Conservation (phyloP, 1,140 invertebrate genomes). For the Macrobrachium nipponense region DNA sequence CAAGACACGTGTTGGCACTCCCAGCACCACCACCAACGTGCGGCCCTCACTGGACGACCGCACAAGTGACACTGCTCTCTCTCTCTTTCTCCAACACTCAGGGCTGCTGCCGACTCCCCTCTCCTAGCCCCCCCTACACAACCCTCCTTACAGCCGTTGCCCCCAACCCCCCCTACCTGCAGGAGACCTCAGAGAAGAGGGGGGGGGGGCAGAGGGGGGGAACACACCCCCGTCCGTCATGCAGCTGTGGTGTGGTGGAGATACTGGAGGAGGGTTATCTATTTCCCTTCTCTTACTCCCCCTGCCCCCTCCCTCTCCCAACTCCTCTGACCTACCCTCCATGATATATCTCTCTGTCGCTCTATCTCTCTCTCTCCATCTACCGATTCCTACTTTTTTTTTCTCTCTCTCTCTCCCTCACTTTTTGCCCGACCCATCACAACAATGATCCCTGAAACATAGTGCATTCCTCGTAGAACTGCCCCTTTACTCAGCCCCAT, state of each 20-base stretch:
- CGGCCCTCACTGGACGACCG: constrained; percentile 41
- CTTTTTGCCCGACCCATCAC: background rate
- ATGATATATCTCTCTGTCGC: background rate
- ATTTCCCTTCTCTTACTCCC: background rate
- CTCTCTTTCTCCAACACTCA: background rate
- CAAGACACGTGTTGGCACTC: constrained; percentile 40
- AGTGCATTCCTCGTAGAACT: too few species aligned
- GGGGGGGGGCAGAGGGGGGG: background rate
- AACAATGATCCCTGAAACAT: too few species aligned
- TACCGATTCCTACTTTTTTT: background rate
- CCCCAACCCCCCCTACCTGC: too few species aligned
- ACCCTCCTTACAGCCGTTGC: background rate
- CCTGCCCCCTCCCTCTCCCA: background rate
- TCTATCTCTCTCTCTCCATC: background rate
- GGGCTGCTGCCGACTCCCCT: constrained; percentile 16
- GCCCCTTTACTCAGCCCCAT: too few species aligned
- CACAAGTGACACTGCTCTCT: constrained; percentile 45
- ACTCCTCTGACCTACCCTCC: background rate
- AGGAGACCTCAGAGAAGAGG: background rate
- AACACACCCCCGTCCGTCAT: too few species aligned
- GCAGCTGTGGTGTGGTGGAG: too few species aligned
- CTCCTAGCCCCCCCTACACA: background rate
- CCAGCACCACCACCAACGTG: constrained; percentile 31
- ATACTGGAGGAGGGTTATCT: background rate
- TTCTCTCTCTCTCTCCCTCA: background rate